phyloP scores from a whole-genome alignment of 2,888 invertebrate species.

The Nomada fucata region DNA sequence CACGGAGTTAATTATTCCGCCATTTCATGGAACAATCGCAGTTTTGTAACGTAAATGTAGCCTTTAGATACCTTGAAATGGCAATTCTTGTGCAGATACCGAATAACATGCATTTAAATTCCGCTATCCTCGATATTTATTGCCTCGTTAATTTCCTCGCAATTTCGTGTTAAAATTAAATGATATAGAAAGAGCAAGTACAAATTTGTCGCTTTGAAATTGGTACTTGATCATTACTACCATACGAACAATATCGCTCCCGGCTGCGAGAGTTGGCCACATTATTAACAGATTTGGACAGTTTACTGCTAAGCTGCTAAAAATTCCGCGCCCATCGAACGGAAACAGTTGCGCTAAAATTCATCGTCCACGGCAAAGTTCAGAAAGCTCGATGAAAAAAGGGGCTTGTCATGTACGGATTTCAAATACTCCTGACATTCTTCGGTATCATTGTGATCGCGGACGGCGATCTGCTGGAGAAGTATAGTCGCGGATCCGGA shows the following conservation, averaged over 20 bases:
- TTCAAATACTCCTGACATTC: slow-evolving; percentile 65
- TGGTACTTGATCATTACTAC: too few relatives aligned
- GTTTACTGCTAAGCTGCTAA: neutral
- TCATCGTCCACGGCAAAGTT: slow-evolving; percentile 23
- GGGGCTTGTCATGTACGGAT: slow-evolving; percentile 66
- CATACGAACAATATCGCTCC: too few relatives aligned
- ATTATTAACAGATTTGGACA: too few relatives aligned
- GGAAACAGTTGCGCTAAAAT: slow-evolving; percentile 43
- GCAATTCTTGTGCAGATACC: too few relatives aligned
- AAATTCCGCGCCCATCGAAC: neutral
- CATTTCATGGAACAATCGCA: neutral
- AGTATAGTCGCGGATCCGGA: slow-evolving; percentile 59
- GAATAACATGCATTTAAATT: too few relatives aligned
- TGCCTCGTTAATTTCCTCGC: neutral
- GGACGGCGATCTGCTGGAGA: slow-evolving; percentile 59
- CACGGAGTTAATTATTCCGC: neutral
- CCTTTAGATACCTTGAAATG: too few relatives aligned
- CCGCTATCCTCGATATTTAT: neutral
- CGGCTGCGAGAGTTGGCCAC: too few relatives aligned
- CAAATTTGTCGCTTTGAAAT: too few relatives aligned
- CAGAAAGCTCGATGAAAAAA: slow-evolving; percentile 27
- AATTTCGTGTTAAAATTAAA: neutral
- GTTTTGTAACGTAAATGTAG: neutral
- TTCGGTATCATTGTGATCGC: slow-evolving; percentile 50
- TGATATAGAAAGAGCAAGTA: too few relatives aligned